Evolutionary conservation across 2,797 vertebrate species (phyloP).

Genomic region (Sebastes wilsoni): DNA sequence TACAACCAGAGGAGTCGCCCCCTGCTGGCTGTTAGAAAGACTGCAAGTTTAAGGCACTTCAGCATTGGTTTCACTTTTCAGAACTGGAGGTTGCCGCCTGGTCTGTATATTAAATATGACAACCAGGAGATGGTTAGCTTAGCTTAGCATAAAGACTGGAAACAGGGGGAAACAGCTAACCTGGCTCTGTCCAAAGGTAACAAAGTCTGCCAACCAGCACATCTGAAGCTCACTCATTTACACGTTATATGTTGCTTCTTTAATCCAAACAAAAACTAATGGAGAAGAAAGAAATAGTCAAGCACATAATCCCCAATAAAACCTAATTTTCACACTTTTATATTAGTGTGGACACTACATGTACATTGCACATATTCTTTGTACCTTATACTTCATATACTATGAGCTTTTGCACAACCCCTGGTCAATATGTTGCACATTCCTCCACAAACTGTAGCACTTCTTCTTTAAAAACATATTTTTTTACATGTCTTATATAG

Average conservation of each 20-base stretch:
- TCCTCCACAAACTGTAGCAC: background rate
- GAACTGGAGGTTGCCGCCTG: too few relatives aligned
- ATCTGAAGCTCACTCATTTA: too few relatives aligned
- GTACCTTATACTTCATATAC: background rate
- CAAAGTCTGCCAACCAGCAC: background rate
- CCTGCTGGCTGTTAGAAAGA: too few relatives aligned
- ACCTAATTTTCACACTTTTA: background rate
- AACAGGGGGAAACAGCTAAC: too few relatives aligned
- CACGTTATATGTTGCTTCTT: too few relatives aligned
- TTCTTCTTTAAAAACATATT: background rate
- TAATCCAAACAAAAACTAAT: background rate
- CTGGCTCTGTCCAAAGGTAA: background rate
- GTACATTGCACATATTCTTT: background rate
- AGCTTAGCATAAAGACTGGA: too few relatives aligned
- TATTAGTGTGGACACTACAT: background rate
- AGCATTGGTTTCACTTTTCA: too few relatives aligned
- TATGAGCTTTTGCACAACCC: background rate
- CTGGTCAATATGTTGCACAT: accelerated
- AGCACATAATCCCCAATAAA: background rate
- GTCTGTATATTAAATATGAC: background rate
- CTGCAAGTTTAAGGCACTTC: too few relatives aligned
- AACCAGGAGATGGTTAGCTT: background rate
- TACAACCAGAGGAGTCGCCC: too few relatives aligned
- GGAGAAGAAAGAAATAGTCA: background rate
- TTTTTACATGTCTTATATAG: background rate